Evolutionary conservation across 2,113 vertebrate genomes (phyloP), one percentile per base, ranked within the genome.

Genomic region (Salvator merianae): DNA sequence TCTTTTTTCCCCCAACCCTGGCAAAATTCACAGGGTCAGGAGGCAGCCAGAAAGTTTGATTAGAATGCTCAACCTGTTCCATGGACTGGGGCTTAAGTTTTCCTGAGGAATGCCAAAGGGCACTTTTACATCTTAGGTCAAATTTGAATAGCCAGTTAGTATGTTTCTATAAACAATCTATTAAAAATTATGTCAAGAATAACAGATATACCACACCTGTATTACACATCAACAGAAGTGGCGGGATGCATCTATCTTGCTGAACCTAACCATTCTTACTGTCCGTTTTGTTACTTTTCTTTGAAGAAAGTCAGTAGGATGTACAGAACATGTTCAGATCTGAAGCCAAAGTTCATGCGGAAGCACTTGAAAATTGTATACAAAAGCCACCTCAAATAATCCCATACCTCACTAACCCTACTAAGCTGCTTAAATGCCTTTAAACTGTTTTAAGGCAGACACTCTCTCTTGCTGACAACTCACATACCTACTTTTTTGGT

Each of bases 401-500:
- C 93, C 91, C 86, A 91, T 92, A 93, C 92, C 91, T 89, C 88
- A 92, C 83, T 90, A 92, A 90, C 87, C 87, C 89, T 93, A 93
- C 92, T 95, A 93, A 94, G 93, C 91, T 93, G 77, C 82, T 93
- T 92, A 93, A 93, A 93, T 24, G 40, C 91, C 92, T 90, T 88
- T 92, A 93, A 94, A 93, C 84, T 81, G 78, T 91, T 91, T 90
- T 86, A 94, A 94, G 92, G 88, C 93, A 95, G 90, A 93, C 88
- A 20, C 55, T 93, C 90, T 89, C 92, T 86, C 76, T 91, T 93
- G 92, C 91, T 94, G 93, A 95, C 91, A 95, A 92, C 89, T 93
- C 92, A 87, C 93, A 94, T 94, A 93, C 91, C 90, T 94, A 92
- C 62, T 93, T 92, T 93, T 90, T 93, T 92, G 93, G 91, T 88